phyloP scores from a whole-genome alignment of 2,888 invertebrate species.

The Rugalucina vietnamica region DNA sequence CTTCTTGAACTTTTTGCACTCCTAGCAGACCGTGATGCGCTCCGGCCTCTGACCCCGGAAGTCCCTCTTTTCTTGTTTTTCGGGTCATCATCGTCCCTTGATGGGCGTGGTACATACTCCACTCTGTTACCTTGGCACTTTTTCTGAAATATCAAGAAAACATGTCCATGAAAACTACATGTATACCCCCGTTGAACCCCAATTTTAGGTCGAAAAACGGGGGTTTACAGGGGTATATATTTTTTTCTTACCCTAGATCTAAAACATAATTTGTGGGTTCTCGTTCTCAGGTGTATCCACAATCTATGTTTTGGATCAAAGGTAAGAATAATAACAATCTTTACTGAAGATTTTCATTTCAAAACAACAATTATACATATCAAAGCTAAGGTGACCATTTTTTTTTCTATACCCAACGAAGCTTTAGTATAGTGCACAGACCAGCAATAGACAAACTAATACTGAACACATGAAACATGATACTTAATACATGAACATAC shows the following conservation, averaged over 20 bases:
- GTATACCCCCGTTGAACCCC: not conserved
- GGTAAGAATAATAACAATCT: too few species aligned
- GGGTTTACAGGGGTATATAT: not conserved
- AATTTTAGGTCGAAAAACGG: not conserved
- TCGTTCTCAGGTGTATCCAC: not conserved
- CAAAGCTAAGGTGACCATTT: too few species aligned
- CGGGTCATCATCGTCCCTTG: slow-evolving; percentile 64
- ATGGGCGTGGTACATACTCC: slow-evolving; percentile 73
- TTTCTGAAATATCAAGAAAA: slow-evolving; percentile 61
- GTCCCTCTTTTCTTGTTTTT: slow-evolving; percentile 57
- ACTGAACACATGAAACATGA: too few species aligned
- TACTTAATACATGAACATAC: too few species aligned
- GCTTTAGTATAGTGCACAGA: too few species aligned
- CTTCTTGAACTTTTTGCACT: slow-evolving; percentile 36
- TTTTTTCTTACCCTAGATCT: too few species aligned
- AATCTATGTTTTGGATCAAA: not conserved
- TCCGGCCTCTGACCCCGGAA: slow-evolving; percentile 40
- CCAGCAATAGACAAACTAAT: too few species aligned
- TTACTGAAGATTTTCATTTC: too few species aligned
- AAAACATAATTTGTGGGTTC: too few species aligned
- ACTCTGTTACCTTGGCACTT: slow-evolving; percentile 81
- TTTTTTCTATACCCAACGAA: too few species aligned
- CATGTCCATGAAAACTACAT: not conserved
- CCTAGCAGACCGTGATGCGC: slow-evolving; percentile 50
- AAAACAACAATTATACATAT: too few species aligned